phyloP scores from a whole-genome alignment of 2,113 vertebrate genomes.

The Odocoileus virginianus region DNA sequence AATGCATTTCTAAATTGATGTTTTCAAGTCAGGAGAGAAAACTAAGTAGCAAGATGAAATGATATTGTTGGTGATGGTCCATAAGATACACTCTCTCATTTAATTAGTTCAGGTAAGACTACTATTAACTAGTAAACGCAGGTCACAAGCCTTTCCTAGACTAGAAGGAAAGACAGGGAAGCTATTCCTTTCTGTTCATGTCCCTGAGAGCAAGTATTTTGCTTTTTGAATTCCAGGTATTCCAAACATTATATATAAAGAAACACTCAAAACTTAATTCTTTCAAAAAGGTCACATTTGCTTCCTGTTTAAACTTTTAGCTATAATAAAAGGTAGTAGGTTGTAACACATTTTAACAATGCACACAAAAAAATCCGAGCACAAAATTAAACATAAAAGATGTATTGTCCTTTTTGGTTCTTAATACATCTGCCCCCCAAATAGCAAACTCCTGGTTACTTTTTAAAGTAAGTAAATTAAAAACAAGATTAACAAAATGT shows the following conservation, averaged over 20 bases:
- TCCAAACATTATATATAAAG: not conserved
- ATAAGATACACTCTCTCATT: not conserved
- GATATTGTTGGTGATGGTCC: not conserved
- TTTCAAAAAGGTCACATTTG: conserved; percentile 15
- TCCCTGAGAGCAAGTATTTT: not conserved
- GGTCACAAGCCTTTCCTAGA: not conserved
- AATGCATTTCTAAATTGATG: conserved; percentile 33
- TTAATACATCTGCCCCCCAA: conserved; percentile 46
- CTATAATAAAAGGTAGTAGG: conserved; percentile 52
- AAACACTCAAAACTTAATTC: conserved; percentile 16
- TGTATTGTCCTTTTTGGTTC: conserved; percentile 56
- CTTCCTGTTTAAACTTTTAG: conserved; percentile 44
- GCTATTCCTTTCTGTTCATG: not conserved
- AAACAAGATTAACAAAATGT: conserved; percentile 77
- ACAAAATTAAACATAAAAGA: conserved; percentile 78
- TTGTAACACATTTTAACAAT: conserved; percentile 65
- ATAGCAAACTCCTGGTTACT: conserved; percentile 58
- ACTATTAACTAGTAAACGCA: not conserved
- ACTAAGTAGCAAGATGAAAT: not conserved
- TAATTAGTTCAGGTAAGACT: not conserved
- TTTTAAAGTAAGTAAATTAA: conserved; percentile 74
- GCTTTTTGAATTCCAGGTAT: conserved; percentile 17
- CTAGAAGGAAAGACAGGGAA: conserved; percentile 10
- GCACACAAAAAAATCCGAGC: conserved; percentile 72
- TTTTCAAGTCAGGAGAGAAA: not conserved